Conservation (phyloP, 1,140 invertebrate species). For the Drosophila nigromelanica region DNA sequence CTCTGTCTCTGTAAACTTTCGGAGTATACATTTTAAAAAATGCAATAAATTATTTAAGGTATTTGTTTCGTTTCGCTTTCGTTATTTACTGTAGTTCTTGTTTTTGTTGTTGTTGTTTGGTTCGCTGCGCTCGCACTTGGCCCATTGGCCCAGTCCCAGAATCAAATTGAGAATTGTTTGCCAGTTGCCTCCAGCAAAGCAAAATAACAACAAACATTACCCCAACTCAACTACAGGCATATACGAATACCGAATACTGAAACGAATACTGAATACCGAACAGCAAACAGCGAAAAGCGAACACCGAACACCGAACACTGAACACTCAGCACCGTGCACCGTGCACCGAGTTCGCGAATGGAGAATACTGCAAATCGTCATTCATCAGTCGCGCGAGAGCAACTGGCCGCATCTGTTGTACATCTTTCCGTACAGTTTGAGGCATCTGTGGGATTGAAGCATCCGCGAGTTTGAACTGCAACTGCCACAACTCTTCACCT, state of each 20-base stretch:
- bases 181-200: conserved; percentile 57
- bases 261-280: conserved; percentile 14
- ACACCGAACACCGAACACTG: conserved; percentile 30
- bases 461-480: conserved; percentile 17
- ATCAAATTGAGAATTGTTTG: conserved; percentile 66
- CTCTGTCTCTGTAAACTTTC: conserved; percentile 1
- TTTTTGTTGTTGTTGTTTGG: conserved; percentile 35
- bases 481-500: conserved; percentile 6
- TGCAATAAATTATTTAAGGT: conserved; percentile 74
- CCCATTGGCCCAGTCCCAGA: conserved; percentile 60
- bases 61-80: conserved; percentile 70
- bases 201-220: conserved; percentile 47
- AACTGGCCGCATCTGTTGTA: conserved; percentile 56
- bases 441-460: background rate
- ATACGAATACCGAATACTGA: conserved; percentile 37
- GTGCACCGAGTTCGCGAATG: conserved; percentile 11
- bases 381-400: conserved; percentile 69
- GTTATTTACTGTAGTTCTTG: conserved; percentile 26
- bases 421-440: conserved; percentile 9
- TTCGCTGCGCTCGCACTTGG: conserved; percentile 50
- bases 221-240: conserved; percentile 22
- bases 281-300: conserved; percentile 31
- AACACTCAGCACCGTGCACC: conserved; percentile 11
- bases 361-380: conserved; percentile 12
- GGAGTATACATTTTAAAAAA: conserved; percentile 31